A percentile compares a stretch with the other conserved stretches of the same genome.
Evolutionary conservation across 2,888 invertebrate species (phyloP).

Genomic region (Drosophila koepferae): DNA sequence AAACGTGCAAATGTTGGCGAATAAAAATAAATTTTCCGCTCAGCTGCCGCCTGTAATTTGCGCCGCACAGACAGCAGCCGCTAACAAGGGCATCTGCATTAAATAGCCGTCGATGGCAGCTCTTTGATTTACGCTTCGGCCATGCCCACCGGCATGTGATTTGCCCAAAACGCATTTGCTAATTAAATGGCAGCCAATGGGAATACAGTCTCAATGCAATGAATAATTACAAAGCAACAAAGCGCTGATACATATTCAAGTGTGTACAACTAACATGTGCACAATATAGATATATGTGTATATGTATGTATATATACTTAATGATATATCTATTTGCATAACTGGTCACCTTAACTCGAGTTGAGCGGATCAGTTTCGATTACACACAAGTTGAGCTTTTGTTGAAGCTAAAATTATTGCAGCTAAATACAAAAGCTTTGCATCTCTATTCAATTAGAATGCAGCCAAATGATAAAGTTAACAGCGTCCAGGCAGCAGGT

Average conservation of each 20-base stretch:
- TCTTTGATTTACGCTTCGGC: conserved; percentile 20
- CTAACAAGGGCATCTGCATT: conserved; percentile 37
- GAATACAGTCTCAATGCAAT: conserved; percentile 3
- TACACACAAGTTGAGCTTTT: background rate
- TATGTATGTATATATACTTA: background rate
- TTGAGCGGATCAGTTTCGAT: background rate
- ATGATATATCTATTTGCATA: conserved; percentile 1
- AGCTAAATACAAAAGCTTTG: background rate
- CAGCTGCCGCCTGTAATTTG: conserved; percentile 24
- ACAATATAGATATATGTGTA: background rate
- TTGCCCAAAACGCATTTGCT: conserved; percentile 41
- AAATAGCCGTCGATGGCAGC: conserved; percentile 15
- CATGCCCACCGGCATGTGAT: conserved; percentile 10
- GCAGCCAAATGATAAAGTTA: background rate
- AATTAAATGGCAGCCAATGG: conserved; percentile 33
- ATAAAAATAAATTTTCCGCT: conserved; percentile 33
- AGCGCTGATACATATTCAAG: background rate
- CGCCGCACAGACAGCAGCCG: conserved; percentile 3
- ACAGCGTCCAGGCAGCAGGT: background rate
- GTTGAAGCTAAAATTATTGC: background rate
- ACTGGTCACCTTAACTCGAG: conserved; percentile 7
- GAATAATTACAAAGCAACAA: conserved; percentile 33
- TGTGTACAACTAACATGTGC: background rate
- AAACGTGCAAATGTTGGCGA: conserved; percentile 22
- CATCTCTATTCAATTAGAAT: background rate